phyloP scores from a whole-genome alignment of 2,797 vertebrate genomes.

The Alcedo quadribrachys region DNA sequence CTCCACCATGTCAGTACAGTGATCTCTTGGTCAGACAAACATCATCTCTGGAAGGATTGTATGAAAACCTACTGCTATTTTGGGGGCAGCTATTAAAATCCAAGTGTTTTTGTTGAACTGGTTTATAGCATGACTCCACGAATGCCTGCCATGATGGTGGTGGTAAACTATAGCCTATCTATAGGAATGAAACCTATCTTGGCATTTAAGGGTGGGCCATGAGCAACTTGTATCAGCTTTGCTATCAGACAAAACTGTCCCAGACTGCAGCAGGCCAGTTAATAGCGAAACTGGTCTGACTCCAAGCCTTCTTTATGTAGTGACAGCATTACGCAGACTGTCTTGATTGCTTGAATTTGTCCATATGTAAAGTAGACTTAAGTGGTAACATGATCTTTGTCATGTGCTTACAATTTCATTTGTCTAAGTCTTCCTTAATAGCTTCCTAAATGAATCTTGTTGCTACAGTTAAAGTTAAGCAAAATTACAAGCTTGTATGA shows the following conservation, averaged over 20 bases:
- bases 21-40: neutral
- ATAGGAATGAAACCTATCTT: neutral
- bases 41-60: neutral
- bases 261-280: neutral
- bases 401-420: neutral
- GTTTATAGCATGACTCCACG: neutral
- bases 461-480: neutral
- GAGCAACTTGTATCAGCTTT: neutral
- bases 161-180: neutral
- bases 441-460: neutral
- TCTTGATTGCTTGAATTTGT: neutral
- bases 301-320: neutral
- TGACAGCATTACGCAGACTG: accelerated
- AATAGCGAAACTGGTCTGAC: neutral
- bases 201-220: neutral
- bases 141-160: accelerated
- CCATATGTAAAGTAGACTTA: neutral
- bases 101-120: neutral
- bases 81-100: neutral
- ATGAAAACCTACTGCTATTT: neutral
- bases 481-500: neutral
- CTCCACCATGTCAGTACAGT: accelerated
- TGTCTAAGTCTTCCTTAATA: neutral
- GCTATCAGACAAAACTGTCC: neutral
- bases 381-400: neutral